Evolutionary conservation across 1,140 invertebrate genomes (phyloP).

Genomic region (Scaptodrosophila lebanonensis): DNA sequence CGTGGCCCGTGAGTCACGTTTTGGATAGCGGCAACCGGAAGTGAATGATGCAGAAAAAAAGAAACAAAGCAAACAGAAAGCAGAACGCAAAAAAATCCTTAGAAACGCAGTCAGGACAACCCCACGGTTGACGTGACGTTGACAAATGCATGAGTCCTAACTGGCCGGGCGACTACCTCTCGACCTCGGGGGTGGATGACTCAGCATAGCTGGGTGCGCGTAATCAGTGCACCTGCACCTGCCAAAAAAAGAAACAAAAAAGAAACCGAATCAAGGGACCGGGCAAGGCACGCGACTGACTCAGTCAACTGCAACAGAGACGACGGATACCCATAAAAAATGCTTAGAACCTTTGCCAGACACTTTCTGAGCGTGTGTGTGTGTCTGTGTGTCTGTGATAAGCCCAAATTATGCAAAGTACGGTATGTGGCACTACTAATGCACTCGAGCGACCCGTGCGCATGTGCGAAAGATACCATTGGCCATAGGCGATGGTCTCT

Average conservation of each 20-base stretch:
- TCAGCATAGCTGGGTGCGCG: constrained; percentile 40
- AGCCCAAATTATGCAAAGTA: constrained; percentile 58
- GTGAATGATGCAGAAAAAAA: constrained; percentile 66
- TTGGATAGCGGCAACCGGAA: constrained; percentile 52
- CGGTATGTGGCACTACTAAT: constrained; percentile 11
- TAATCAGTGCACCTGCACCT: constrained; percentile 67
- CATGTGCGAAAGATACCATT: no score
- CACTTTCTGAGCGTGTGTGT: not conserved
- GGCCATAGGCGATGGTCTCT: no score
- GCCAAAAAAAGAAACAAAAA: no score
- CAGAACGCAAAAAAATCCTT: constrained; percentile 51
- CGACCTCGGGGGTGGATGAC: constrained; percentile 34
- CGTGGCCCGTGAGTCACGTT: constrained; percentile 57
- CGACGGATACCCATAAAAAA: constrained; percentile 5
- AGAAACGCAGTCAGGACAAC: constrained; percentile 19
- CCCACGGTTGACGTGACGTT: constrained; percentile 54
- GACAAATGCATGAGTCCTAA: constrained; percentile 51
- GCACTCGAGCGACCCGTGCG: no score
- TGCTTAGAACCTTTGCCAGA: not conserved
- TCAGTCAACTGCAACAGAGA: constrained; percentile 23
- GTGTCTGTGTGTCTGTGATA: constrained; percentile 39
- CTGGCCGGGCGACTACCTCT: constrained; percentile 12
- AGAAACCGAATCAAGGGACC: no score
- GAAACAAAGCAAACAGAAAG: constrained; percentile 6
- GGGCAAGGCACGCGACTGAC: constrained; percentile 59